Percentiles rank a stretch among this genome's conserved stretches.
These are phyloP conservation scores for Oriolus oriolus DNA, from an alignment of 2,113 vertebrate species.

Conservation along the genomic window DNA sequence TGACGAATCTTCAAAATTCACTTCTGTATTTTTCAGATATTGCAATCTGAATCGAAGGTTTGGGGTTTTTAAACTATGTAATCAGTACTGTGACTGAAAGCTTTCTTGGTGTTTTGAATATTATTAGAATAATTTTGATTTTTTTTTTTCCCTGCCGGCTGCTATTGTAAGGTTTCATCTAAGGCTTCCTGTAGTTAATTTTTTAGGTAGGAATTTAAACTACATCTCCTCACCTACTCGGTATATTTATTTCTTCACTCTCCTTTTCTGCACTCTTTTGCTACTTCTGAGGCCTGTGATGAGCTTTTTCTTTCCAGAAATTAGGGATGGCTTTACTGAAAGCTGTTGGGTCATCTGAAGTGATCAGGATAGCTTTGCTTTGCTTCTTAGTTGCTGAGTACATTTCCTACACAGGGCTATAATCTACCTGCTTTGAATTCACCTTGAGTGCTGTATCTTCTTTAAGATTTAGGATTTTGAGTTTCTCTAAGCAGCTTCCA, in stretches of 20 bases:
- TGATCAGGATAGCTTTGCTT: background rate
- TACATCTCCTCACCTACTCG: background rate
- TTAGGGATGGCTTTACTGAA: background rate
- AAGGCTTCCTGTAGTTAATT: background rate
- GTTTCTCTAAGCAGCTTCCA: background rate
- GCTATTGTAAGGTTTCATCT: background rate
- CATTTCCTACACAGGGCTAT: background rate
- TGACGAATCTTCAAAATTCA: background rate
- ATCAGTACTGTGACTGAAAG: background rate
- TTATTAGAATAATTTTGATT: background rate
- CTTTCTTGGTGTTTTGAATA: background rate
- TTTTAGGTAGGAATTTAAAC: background rate
- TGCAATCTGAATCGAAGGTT: background rate
- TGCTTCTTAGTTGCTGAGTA: background rate
- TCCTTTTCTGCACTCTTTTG: background rate
- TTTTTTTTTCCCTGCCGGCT: background rate
- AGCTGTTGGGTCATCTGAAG: background rate
- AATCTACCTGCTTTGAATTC: background rate
- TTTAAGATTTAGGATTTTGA: background rate
- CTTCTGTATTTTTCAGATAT: background rate
- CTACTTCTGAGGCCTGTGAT: background rate
- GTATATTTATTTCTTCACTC: background rate
- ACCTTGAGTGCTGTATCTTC: background rate
- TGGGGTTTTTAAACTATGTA: background rate
- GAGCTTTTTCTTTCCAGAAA: background rate